Evolutionary conservation across 1,140 invertebrate genomes (phyloP).

Genomic region (Atta colombica): DNA sequence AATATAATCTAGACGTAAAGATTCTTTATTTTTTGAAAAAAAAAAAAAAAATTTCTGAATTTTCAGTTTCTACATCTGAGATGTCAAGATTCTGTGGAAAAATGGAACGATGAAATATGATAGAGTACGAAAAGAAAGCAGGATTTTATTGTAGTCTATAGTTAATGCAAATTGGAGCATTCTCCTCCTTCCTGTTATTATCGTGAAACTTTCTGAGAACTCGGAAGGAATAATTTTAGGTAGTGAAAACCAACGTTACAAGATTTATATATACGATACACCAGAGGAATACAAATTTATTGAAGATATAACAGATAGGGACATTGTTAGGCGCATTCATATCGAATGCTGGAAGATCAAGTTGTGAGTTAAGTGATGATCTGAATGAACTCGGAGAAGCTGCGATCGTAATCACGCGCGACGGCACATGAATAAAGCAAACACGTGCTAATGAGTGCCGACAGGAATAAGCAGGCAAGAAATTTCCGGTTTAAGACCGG

Average conservation of each 20-base stretch:
- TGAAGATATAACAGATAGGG: neutral
- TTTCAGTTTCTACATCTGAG: neutral
- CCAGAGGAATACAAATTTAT: conserved; percentile 3
- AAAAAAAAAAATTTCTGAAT: neutral
- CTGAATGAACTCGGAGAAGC: conserved; percentile 28
- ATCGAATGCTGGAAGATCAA: neutral
- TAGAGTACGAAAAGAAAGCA: neutral
- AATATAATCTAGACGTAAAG: neutral
- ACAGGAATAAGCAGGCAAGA: conserved; percentile 48
- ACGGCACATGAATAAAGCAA: conserved; percentile 59
- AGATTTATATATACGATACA: neutral
- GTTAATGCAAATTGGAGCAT: conserved; percentile 31
- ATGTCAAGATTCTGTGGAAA: neutral
- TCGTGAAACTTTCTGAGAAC: neutral
- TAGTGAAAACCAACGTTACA: neutral
- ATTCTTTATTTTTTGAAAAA: neutral
- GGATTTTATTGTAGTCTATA: neutral
- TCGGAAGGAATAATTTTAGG: neutral
- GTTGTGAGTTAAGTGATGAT: neutral
- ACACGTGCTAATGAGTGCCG: conserved; percentile 56
- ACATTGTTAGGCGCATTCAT: neutral
- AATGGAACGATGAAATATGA: neutral
- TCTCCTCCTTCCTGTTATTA: neutral
- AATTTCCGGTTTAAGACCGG: conserved; percentile 34
- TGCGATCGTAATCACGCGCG: conserved; percentile 41